phyloP scores from a whole-genome alignment of 2,888 invertebrate species.

The Parnassius apollo region DNA sequence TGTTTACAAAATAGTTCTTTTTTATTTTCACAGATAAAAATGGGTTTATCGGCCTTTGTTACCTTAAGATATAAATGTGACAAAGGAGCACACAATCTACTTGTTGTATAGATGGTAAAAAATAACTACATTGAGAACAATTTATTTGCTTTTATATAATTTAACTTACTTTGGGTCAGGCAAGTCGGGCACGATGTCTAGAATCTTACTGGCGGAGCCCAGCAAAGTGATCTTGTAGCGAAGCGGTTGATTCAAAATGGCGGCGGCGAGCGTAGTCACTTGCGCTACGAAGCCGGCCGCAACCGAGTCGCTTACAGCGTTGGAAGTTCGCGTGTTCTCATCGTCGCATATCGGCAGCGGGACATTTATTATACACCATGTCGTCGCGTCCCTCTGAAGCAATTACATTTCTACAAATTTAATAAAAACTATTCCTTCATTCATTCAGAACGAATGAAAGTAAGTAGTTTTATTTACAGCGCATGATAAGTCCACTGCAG shows the following conservation, averaged over 20 bases:
- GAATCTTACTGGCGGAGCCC: constrained; percentile 91
- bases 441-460: background rate
- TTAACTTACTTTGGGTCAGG: constrained; percentile 68
- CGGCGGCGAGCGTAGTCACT: constrained; percentile 89
- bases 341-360: constrained; percentile 64
- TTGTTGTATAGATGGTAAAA: no score
- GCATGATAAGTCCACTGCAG: no score
- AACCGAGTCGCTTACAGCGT: constrained; percentile 87
- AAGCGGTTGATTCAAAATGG: constrained; percentile 91
- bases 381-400: constrained; percentile 49
- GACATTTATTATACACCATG: constrained; percentile 60
- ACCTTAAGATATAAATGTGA: no score
- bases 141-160: background rate
- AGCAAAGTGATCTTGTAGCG: constrained; percentile 90
- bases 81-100: no score
- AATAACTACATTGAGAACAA: no score
- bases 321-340: constrained; percentile 45
- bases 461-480: no score
- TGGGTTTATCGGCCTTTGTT: no score
- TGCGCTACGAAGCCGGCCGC: constrained; percentile 94
- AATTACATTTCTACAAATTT: constrained; percentile 17
- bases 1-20: no score
- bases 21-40: no score
- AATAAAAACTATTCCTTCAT: constrained; percentile 3
- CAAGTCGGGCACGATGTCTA: constrained; percentile 84